phyloP scores from a whole-genome alignment of 2,113 vertebrate species.

The Alosa alosa region DNA sequence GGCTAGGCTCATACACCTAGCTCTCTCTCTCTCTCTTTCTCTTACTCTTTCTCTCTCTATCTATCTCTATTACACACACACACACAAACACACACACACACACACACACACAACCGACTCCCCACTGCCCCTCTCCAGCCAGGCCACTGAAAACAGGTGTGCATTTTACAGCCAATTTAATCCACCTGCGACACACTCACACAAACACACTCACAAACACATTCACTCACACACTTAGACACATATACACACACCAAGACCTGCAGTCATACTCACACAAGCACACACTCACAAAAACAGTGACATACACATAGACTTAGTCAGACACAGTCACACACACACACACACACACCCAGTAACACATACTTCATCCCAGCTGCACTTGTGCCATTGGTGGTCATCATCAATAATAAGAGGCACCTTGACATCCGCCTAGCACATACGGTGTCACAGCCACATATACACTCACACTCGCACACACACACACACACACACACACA shows the following conservation, averaged over 20 bases:
- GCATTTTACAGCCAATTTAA: constrained; percentile 68
- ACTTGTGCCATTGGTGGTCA: constrained; percentile 49
- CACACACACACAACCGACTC: background rate
- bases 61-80: constrained; percentile 44
- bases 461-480: background rate
- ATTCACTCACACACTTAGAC: constrained; percentile 25
- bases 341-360: background rate
- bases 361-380: constrained; percentile 55
- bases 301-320: no score
- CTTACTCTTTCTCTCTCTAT: background rate
- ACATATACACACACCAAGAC: background rate
- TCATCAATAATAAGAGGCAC: constrained; percentile 63
- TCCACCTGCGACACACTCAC: constrained; percentile 55
- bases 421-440: constrained; percentile 14
- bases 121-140: constrained; percentile 29
- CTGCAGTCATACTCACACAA: background rate
- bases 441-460: constrained; percentile 38
- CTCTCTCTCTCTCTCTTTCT: constrained; percentile 1
- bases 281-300: background rate
- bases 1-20: no score
- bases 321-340: background rate
- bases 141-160: constrained; percentile 57
- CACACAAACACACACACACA: constrained; percentile 32
- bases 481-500: constrained; percentile 17
- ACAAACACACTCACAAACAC: background rate